Conservation (phyloP, 1,140 invertebrate species). For the Pogonus chalceus region DNA sequence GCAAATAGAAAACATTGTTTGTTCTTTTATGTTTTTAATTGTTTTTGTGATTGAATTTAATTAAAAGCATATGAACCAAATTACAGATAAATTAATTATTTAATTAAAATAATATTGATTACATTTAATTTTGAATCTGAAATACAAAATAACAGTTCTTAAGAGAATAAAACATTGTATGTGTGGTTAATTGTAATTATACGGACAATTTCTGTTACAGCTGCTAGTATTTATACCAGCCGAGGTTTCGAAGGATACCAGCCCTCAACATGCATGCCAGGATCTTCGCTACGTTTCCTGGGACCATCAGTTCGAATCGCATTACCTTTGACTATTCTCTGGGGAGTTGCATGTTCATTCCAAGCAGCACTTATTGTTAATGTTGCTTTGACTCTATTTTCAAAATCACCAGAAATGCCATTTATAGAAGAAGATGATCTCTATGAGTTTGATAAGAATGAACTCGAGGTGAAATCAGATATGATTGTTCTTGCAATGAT, state of each 20-base stretch:
- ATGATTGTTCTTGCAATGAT: constrained; percentile 19
- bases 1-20: too few species aligned
- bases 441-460: neutral
- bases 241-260: constrained; percentile 36
- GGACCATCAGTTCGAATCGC: constrained; percentile 36
- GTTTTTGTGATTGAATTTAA: too few species aligned
- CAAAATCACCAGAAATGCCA: neutral
- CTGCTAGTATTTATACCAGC: constrained; percentile 36
- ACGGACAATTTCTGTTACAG: constrained; percentile 21
- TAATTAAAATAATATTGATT: too few species aligned
- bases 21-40: too few species aligned
- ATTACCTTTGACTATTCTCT: constrained; percentile 38
- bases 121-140: too few species aligned
- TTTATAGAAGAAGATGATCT: constrained; percentile 10
- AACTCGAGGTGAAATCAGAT: constrained; percentile 11
- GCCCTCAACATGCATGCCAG: constrained; percentile 36
- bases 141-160: neutral
- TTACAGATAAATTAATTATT: too few species aligned
- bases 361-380: constrained; percentile 38
- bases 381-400: constrained; percentile 30
- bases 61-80: too few species aligned
- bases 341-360: constrained; percentile 38
- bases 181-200: too few species aligned
- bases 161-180: too few species aligned
- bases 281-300: constrained; percentile 39